Evolutionary conservation across 2,888 invertebrate species (phyloP).

Genomic region (Microctonus hyperodae): DNA sequence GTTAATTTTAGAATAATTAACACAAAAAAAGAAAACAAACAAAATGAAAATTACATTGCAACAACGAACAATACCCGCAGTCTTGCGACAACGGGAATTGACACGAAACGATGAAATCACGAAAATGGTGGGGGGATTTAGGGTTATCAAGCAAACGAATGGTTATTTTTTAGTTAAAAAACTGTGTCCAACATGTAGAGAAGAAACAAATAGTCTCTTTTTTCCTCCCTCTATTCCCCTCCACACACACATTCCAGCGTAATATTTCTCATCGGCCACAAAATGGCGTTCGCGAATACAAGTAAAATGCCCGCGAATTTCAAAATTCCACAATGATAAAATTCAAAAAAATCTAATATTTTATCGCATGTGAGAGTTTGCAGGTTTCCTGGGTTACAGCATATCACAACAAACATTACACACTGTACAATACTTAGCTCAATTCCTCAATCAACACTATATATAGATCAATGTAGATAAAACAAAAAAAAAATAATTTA

Average conservation of each 20-base stretch:
- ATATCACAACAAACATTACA: constrained; percentile 44
- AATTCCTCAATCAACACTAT: too few relatives aligned
- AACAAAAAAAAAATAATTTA: neutral
- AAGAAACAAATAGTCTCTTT: too few relatives aligned
- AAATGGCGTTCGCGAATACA: neutral
- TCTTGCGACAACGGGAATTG: constrained; percentile 46
- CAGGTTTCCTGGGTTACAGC: constrained; percentile 47
- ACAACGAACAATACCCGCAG: constrained; percentile 42
- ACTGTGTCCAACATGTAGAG: too few relatives aligned
- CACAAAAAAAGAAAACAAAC: constrained; percentile 29
- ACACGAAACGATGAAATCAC: constrained; percentile 44
- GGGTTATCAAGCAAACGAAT: too few relatives aligned
- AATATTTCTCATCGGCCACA: too few relatives aligned
- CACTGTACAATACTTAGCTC: too few relatives aligned
- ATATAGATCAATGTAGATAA: neutral
- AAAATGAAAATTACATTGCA: constrained; percentile 49
- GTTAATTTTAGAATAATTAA: too few relatives aligned
- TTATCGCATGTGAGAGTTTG: neutral
- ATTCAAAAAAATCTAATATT: neutral
- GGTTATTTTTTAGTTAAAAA: neutral
- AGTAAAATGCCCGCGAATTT: neutral
- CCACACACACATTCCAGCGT: neutral
- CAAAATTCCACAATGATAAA: neutral
- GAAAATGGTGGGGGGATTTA: neutral
- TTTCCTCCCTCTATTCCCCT: too few relatives aligned